These are phyloP conservation scores for Caradrina clavipalpis DNA, from an alignment of 2,888 invertebrate species.

Conservation along the genomic window DNA sequence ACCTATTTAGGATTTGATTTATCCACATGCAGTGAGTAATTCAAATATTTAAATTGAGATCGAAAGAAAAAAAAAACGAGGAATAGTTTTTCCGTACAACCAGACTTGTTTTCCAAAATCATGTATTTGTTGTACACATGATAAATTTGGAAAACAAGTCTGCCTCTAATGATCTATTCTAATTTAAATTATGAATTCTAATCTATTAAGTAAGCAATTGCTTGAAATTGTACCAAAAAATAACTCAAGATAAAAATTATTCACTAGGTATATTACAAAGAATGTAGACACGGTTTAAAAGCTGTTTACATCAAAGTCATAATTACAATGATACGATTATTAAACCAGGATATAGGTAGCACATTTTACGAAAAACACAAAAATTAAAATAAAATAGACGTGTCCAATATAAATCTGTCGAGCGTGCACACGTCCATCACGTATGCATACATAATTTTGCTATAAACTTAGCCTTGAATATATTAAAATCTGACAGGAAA, in stretches of 20 bases:
- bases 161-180: no score
- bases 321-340: background rate
- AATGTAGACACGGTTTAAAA: background rate
- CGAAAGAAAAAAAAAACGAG: background rate
- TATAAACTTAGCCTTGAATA: constrained; percentile 1
- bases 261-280: background rate
- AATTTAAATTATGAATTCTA: no score
- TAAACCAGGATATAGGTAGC: constrained; percentile 3
- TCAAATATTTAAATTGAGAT: background rate
- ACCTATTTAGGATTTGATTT: constrained; percentile 9
- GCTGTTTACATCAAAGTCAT: background rate
- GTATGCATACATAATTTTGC: background rate
- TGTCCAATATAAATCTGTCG: constrained; percentile 3
- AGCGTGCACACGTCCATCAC: background rate
- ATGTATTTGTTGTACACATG: no score
- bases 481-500: constrained; percentile 4
- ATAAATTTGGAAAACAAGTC: no score
- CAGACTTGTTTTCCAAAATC: no score
- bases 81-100: no score
- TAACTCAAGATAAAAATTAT: background rate
- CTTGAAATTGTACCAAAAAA: background rate
- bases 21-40: background rate
- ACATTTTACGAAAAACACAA: constrained; percentile 12
- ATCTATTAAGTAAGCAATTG: no score
- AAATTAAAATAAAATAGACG: constrained; percentile 12